Conservation (phyloP, 2,888 invertebrate genomes). For the Clistopyga incitator region DNA sequence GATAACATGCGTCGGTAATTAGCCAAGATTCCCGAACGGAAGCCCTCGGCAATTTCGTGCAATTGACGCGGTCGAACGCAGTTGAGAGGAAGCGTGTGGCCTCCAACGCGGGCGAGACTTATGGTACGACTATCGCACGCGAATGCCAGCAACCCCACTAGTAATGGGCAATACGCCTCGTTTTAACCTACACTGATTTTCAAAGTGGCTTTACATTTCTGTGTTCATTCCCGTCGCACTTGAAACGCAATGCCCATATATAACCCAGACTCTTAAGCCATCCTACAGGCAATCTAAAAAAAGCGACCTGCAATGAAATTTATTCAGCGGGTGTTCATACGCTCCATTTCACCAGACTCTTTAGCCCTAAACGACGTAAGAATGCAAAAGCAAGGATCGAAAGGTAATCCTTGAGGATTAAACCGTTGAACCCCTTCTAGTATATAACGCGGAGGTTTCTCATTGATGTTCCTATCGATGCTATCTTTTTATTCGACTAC, state of each 20-base stretch:
- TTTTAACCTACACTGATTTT: not conserved
- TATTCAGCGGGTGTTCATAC: not conserved
- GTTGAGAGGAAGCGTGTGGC: slow-evolving; percentile 42
- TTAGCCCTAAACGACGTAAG: not conserved
- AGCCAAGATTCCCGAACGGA: slow-evolving; percentile 73
- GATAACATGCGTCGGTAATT: slow-evolving; percentile 70
- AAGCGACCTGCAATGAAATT: not conserved
- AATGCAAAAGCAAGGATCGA: slow-evolving; percentile 4
- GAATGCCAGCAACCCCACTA: slow-evolving; percentile 15
- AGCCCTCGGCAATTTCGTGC: slow-evolving; percentile 71
- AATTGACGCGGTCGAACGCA: slow-evolving; percentile 72
- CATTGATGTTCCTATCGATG: slow-evolving; percentile 36
- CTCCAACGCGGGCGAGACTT: slow-evolving; percentile 62
- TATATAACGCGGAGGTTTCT: not conserved
- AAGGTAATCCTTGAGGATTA: slow-evolving; percentile 17
- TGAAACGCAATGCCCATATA: not conserved
- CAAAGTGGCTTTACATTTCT: not conserved
- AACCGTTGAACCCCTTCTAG: slow-evolving; percentile 16
- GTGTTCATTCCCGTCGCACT: not conserved
- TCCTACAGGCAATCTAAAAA: not conserved
- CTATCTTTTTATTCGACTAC: not conserved
- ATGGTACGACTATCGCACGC: slow-evolving; percentile 61
- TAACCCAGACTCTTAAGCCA: not conserved
- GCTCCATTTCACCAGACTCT: not conserved
- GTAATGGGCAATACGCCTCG: not conserved